Percentiles rank a stretch among this genome's conserved stretches.
phyloP scores from a whole-genome alignment of 2,888 invertebrate genomes.

The Pilophorus perplexus region DNA sequence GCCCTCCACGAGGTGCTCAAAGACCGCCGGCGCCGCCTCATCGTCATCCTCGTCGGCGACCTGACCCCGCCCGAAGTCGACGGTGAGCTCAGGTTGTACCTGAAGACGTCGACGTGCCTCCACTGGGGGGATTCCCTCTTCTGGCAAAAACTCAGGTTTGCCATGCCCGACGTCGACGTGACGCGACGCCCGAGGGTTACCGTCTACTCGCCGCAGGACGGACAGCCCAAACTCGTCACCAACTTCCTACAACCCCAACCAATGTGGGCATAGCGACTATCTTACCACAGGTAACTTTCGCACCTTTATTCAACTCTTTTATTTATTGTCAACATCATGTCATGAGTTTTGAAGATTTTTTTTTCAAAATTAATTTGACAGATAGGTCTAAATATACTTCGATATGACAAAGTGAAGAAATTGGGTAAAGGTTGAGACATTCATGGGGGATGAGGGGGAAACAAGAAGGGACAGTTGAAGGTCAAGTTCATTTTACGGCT shows the following conservation, averaged over 20 bases:
- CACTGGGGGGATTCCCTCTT: conserved; percentile 93
- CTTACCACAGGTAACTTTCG: conserved; percentile 59
- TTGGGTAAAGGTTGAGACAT: too few relatives aligned
- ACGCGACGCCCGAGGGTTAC: conserved; percentile 41
- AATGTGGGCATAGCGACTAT: conserved; percentile 76
- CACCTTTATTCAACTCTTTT: too few relatives aligned
- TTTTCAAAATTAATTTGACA: too few relatives aligned
- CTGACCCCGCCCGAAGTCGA: conserved; percentile 85
- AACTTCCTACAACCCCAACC: conserved; percentile 59
- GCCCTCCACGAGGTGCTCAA: conserved; percentile 87
- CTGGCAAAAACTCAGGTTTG: conserved; percentile 92
- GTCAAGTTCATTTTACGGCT: too few relatives aligned
- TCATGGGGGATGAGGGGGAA: too few relatives aligned
- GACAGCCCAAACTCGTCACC: conserved; percentile 49
- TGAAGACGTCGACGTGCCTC: conserved; percentile 87
- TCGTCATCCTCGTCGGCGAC: conserved; percentile 87
- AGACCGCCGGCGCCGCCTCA: conserved; percentile 79
- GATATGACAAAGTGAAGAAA: too few relatives aligned
- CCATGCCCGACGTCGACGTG: conserved; percentile 80
- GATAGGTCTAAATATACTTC: too few relatives aligned
- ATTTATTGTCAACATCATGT: neutral
- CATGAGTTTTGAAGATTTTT: neutral
- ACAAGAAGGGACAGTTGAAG: too few relatives aligned
- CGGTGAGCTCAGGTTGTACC: conserved; percentile 82
- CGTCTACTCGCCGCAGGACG: conserved; percentile 49